Conservation (phyloP, 2,113 vertebrate genomes). For the Chroicocephalus ridibundus region DNA sequence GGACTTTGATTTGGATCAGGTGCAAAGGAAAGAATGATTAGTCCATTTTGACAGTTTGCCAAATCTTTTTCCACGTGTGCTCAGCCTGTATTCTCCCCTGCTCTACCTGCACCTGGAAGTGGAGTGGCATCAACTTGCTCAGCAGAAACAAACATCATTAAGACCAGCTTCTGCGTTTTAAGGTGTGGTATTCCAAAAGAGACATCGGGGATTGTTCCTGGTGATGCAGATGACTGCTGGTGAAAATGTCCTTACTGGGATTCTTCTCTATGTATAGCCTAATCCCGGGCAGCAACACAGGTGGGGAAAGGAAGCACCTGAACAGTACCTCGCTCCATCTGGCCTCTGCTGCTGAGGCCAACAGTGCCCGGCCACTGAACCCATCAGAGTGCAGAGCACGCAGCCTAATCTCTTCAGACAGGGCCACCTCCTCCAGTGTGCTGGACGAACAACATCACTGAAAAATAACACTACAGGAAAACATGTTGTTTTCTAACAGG, state of each 20-base stretch:
- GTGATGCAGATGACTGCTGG: not conserved
- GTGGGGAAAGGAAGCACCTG: not conserved
- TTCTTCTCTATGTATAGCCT: not conserved
- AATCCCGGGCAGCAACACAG: not conserved
- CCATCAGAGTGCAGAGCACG: not conserved
- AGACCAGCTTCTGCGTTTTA: not conserved
- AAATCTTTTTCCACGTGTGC: not conserved
- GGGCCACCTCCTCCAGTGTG: not conserved
- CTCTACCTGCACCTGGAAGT: not conserved
- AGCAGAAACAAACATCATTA: not conserved
- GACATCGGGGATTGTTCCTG: not conserved
- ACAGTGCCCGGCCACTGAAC: accelerated
- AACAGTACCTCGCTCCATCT: not conserved
- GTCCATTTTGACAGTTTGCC: not conserved
- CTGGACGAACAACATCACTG: not conserved
- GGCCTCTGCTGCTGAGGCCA: not conserved
- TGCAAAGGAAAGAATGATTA: not conserved
- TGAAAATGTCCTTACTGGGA: not conserved
- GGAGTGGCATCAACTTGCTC: not conserved
- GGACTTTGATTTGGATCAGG: not conserved
- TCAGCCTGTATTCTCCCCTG: not conserved
- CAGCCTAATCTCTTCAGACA: not conserved
- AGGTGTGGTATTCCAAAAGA: not conserved
- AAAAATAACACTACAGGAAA: not conserved
- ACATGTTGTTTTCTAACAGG: not conserved